A percentile compares a stretch with the other conserved stretches of the same genome.
Conservation (phyloP, 2,888 invertebrate species). For the Parapristionchus giblindavisi region DNA sequence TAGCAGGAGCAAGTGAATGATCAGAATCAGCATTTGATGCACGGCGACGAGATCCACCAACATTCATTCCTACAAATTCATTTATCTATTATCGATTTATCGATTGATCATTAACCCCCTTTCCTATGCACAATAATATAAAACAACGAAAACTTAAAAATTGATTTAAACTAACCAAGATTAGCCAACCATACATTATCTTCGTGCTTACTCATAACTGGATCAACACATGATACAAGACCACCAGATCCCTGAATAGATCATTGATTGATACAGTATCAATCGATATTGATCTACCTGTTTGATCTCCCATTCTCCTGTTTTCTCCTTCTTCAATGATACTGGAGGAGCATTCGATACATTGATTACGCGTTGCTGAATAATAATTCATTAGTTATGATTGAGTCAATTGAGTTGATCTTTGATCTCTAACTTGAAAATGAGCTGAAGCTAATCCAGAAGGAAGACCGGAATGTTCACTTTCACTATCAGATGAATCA, state of each 20-base stretch:
- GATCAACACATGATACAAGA: conserved; percentile 69
- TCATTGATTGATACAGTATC: background rate
- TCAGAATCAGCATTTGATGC: conserved; percentile 41
- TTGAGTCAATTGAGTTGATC: background rate
- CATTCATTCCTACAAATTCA: conserved; percentile 34
- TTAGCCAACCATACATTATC: conserved; percentile 70
- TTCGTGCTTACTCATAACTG: conserved; percentile 68
- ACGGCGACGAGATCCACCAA: conserved; percentile 37
- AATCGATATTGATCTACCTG: conserved; percentile 40
- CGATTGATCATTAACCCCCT: background rate
- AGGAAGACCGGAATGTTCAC: conserved; percentile 23
- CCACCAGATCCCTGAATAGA: conserved; percentile 62
- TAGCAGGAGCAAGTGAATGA: conserved; percentile 58
- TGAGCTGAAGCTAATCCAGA: conserved; percentile 32
- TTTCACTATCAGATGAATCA: conserved; percentile 24
- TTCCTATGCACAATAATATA: background rate
- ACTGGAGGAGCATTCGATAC: conserved; percentile 70
- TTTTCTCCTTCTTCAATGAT: conserved; percentile 62
- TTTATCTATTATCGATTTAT: background rate
- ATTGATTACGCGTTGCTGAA: conserved; percentile 69
- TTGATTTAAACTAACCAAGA: conserved; percentile 49
- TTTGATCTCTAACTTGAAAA: conserved; percentile 20
- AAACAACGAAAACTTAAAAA: background rate
- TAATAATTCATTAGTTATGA: background rate
- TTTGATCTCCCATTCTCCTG: conserved; percentile 68